Conservation (phyloP, 2,888 invertebrate species). For the Spodoptera exigua region DNA sequence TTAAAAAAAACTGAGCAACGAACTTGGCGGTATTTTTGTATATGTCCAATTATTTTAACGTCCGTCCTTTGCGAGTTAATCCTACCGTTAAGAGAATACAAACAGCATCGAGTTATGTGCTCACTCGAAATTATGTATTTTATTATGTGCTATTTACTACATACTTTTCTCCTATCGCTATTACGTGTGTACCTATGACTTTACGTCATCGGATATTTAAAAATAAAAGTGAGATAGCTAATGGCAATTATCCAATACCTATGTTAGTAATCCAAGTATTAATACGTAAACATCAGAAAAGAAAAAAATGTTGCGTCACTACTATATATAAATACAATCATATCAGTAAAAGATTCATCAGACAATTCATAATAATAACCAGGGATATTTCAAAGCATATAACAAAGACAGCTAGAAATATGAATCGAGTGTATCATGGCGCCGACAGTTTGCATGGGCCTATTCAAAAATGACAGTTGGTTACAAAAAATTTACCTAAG, state of each 20-base stretch:
- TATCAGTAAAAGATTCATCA: no score
- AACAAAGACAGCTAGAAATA: no score
- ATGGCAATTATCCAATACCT: slow-evolving; percentile 34
- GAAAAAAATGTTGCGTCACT: slow-evolving; percentile 4
- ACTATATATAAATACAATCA: not conserved
- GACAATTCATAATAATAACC: no score
- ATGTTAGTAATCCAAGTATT: slow-evolving; percentile 5
- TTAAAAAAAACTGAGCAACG: no score
- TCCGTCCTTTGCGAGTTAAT: not conserved
- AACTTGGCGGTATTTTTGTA: no score
- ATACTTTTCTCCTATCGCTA: not conserved
- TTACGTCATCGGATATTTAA: slow-evolving; percentile 11
- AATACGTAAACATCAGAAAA: slow-evolving; percentile 1
- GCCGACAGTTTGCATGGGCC: no score
- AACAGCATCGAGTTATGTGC: not conserved
- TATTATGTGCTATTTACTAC: not conserved
- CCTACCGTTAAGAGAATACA: not conserved
- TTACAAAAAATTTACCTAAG: no score
- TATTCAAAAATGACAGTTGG: no score
- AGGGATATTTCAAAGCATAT: no score
- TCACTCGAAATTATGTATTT: not conserved
- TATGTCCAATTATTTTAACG: no score
- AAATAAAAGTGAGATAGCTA: slow-evolving; percentile 28
- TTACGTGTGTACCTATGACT: slow-evolving; percentile 8
- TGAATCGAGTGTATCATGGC: no score